Conservation (phyloP, 2,113 vertebrate species). For the Chitala chitala region DNA sequence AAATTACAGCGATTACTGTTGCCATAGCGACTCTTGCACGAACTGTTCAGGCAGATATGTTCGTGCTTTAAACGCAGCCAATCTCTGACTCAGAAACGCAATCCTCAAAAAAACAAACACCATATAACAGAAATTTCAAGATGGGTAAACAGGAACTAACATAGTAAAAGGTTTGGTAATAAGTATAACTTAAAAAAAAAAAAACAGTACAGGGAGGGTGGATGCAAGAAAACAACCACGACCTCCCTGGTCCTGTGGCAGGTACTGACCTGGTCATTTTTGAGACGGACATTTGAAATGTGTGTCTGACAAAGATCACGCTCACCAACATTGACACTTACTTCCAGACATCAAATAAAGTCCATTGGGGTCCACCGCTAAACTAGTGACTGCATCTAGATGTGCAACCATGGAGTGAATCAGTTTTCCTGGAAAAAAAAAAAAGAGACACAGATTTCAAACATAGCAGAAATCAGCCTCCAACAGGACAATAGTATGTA, state of each 20-base stretch:
- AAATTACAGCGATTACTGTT: too few relatives aligned
- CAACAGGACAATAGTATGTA: not conserved
- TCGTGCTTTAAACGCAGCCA: too few relatives aligned
- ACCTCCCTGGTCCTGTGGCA: not conserved
- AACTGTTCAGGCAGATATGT: too few relatives aligned
- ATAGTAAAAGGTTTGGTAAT: too few relatives aligned
- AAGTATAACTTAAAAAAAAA: too few relatives aligned
- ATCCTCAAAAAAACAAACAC: too few relatives aligned
- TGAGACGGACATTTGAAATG: not conserved
- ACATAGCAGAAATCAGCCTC: not conserved
- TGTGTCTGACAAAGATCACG: not conserved
- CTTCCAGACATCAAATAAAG: conserved; percentile 99
- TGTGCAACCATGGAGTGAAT: conserved; percentile 98
- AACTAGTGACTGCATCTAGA: conserved; percentile 94
- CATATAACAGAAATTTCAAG: too few relatives aligned
- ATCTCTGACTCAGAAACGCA: too few relatives aligned
- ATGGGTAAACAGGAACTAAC: too few relatives aligned
- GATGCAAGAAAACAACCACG: not conserved
- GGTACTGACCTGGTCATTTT: not conserved
- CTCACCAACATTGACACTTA: conserved; percentile 65
- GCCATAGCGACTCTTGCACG: too few relatives aligned
- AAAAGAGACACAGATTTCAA: not conserved
- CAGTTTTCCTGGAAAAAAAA: conserved; percentile 74
- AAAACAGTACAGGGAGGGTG: too few relatives aligned
- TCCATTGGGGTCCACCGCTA: conserved; percentile 96